These are phyloP conservation scores for Mus minutoides DNA, from an alignment of 2,797 vertebrate genomes.

Conservation along the genomic window DNA sequence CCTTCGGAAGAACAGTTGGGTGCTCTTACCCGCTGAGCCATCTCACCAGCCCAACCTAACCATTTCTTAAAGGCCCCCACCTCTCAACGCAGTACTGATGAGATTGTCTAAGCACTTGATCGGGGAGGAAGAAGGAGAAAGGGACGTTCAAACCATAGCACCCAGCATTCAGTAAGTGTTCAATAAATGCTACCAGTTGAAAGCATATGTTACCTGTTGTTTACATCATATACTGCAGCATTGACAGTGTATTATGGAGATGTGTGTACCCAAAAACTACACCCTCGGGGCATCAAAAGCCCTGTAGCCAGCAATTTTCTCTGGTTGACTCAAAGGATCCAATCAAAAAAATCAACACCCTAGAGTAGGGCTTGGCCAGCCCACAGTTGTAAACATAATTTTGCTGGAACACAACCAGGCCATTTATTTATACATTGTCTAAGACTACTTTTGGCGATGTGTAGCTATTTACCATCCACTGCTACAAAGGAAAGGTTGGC, in stretches of 20 bases:
- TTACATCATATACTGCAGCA: neutral
- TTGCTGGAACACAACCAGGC: neutral
- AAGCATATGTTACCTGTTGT: neutral
- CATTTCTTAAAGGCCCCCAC: neutral
- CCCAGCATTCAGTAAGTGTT: neutral
- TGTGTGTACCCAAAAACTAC: neutral
- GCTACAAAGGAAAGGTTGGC: neutral
- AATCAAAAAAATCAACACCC: neutral
- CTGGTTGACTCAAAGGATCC: neutral
- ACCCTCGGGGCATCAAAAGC: neutral
- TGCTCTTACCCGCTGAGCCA: too few species aligned
- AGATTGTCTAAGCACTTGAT: neutral
- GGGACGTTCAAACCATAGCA: neutral
- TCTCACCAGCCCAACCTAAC: too few species aligned
- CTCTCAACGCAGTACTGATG: neutral
- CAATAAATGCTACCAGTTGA: neutral
- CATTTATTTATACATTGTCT: neutral
- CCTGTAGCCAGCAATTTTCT: neutral
- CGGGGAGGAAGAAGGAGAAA: accelerated
- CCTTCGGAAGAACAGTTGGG: too few species aligned
- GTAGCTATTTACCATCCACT: neutral
- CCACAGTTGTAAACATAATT: neutral
- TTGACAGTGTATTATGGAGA: neutral
- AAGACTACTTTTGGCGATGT: neutral
- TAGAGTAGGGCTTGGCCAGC: neutral